Conservation (phyloP, 2,797 vertebrate genomes). For the Ptychobarbus kaznakovi region DNA sequence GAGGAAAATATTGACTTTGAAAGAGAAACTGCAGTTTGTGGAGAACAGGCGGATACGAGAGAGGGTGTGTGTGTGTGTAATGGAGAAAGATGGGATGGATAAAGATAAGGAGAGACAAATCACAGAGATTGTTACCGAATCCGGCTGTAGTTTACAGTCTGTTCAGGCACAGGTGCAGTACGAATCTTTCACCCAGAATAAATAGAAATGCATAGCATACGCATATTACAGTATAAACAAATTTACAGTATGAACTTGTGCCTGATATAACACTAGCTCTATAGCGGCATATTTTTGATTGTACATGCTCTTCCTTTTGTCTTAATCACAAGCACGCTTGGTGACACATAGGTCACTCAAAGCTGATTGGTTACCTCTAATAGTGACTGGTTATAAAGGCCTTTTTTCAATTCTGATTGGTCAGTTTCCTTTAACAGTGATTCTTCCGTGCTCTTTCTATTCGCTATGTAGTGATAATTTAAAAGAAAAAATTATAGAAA, state of each 20-base stretch:
- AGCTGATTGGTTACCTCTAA: neutral
- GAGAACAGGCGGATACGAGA: slow-evolving; percentile 38
- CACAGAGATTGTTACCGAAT: slow-evolving; percentile 33
- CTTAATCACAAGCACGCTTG: neutral
- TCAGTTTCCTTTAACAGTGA: neutral
- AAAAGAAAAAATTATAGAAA: neutral
- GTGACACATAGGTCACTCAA: neutral
- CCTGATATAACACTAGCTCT: neutral
- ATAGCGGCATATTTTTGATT: neutral
- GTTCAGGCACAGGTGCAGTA: neutral
- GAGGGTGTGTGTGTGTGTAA: slow-evolving; percentile 37
- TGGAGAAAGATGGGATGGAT: slow-evolving; percentile 28
- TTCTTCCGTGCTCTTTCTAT: neutral
- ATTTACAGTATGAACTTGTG: neutral
- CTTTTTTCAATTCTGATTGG: neutral
- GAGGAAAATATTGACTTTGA: slow-evolving; percentile 80
- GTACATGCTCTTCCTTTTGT: neutral
- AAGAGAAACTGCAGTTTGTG: slow-evolving; percentile 73
- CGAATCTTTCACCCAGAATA: slow-evolving; percentile 2
- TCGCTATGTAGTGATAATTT: neutral
- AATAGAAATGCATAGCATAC: neutral
- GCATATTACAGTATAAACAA: neutral
- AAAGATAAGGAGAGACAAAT: slow-evolving; percentile 26
- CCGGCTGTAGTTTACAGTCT: neutral
- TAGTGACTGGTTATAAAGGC: neutral